phyloP scores from a whole-genome alignment of 2,888 invertebrate genomes.

The Panopea generosa region DNA sequence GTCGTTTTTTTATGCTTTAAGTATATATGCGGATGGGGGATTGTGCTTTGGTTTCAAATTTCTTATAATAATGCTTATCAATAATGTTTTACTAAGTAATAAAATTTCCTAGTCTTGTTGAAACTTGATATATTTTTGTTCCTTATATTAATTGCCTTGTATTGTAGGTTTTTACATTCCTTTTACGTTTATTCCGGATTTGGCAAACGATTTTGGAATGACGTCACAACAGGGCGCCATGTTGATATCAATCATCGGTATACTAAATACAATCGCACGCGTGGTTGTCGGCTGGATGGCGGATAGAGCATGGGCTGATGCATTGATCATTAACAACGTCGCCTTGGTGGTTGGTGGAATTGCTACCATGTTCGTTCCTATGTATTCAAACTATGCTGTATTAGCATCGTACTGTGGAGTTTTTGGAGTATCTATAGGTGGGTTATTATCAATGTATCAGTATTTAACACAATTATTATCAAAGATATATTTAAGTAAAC shows the following conservation, averaged over 20 bases:
- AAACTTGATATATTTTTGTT: neutral
- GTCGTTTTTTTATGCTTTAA: too few relatives aligned
- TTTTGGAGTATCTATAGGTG: constrained; percentile 90
- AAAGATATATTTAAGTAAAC: too few relatives aligned
- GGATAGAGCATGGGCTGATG: constrained; percentile 89
- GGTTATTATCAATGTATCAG: constrained; percentile 43
- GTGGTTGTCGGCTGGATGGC: constrained; percentile 95
- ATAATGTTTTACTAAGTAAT: too few relatives aligned
- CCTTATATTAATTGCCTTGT: constrained; percentile 6
- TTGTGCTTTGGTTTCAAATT: too few relatives aligned
- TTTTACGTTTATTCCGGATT: constrained; percentile 90
- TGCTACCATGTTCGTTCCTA: constrained; percentile 93
- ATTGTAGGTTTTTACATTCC: constrained; percentile 95
- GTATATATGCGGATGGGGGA: too few relatives aligned
- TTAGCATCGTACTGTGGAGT: constrained; percentile 93
- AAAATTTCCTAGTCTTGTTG: neutral
- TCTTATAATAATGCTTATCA: too few relatives aligned
- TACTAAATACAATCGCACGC: constrained; percentile 98
- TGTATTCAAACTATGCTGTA: constrained; percentile 91
- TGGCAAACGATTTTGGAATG: constrained; percentile 70
- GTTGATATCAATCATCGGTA: constrained; percentile 84
- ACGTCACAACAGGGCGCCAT: constrained; percentile 54
- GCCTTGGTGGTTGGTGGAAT: constrained; percentile 95
- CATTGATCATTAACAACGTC: constrained; percentile 94
- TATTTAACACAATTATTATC: too few relatives aligned